phyloP scores from a whole-genome alignment of 2,113 vertebrate genomes.

The Oostethus manadensis region DNA sequence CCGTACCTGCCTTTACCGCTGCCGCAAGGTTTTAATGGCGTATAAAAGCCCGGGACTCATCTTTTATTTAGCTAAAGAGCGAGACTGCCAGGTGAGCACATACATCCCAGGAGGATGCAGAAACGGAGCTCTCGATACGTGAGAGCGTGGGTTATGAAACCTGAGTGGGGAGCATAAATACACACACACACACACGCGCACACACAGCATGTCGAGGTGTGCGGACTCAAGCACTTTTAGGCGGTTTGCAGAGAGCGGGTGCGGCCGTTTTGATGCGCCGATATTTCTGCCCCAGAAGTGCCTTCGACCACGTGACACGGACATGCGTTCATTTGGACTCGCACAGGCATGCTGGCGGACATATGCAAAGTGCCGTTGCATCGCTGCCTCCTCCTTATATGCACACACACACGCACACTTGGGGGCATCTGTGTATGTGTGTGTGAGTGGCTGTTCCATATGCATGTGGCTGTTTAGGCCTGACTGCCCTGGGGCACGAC shows the following conservation, averaged over 20 bases:
- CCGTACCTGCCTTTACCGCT: conserved; percentile 64
- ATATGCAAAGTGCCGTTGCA: conserved; percentile 44
- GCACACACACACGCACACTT: conserved; percentile 21
- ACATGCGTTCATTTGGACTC: conserved; percentile 24
- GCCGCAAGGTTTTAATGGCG: conserved; percentile 64
- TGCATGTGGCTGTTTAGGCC: conserved; percentile 55
- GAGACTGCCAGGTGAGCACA: conserved; percentile 64
- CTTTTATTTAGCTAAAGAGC: conserved; percentile 67
- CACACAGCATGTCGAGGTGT: conserved; percentile 28
- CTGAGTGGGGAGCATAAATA: conserved; percentile 51
- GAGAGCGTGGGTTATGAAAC: conserved; percentile 27
- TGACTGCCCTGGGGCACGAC: conserved; percentile 47
- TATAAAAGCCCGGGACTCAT: conserved; percentile 72
- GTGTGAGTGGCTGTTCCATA: conserved; percentile 57
- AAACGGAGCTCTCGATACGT: conserved; percentile 32
- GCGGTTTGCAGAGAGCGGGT: conserved; percentile 41
- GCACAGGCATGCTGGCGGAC: conserved; percentile 28
- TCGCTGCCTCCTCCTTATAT: conserved; percentile 14
- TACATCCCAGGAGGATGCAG: conserved; percentile 47
- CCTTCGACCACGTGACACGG: conserved; percentile 13
- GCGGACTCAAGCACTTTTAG: conserved; percentile 52
- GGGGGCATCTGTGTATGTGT: conserved; percentile 18
- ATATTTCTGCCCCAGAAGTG: conserved; percentile 20
- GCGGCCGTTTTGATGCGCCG: conserved; percentile 12
- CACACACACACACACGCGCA: too few species aligned